These are phyloP conservation scores for Tragelaphus oryx DNA, from an alignment of 2,797 vertebrate species.

Conservation along the genomic window DNA sequence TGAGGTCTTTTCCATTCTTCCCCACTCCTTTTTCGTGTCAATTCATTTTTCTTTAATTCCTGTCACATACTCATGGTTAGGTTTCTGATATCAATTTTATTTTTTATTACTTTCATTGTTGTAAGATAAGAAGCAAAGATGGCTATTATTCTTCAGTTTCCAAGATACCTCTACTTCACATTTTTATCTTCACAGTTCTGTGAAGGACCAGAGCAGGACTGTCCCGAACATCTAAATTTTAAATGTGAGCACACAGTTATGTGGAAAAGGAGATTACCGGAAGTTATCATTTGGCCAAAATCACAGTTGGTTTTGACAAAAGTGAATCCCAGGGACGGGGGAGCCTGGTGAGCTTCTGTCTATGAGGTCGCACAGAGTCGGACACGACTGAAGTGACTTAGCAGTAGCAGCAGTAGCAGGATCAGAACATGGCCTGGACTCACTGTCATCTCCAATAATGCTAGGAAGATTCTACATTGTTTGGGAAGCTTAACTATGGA, in stretches of 20 bases:
- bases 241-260: background rate
- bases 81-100: background rate
- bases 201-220: background rate
- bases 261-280: background rate
- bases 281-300: background rate
- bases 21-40: background rate
- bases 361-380: too few species aligned
- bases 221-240: background rate
- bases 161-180: background rate
- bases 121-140: background rate
- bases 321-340: too few species aligned
- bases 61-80: background rate
- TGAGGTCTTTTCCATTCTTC: background rate
- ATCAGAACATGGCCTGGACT: background rate
- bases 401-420: too few species aligned
- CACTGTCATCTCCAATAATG: background rate
- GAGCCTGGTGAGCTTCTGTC: too few species aligned
- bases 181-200: slow-evolving; percentile 1
- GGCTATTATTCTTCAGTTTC: background rate
- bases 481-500: background rate
- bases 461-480: background rate
- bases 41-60: background rate
- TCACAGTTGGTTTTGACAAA: background rate
- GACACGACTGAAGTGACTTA: too few species aligned
- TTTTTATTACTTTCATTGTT: background rate